Base-by-base conservation (phyloP, 2,888 invertebrate species). In the Leptopilina drosophilae region DNA sequence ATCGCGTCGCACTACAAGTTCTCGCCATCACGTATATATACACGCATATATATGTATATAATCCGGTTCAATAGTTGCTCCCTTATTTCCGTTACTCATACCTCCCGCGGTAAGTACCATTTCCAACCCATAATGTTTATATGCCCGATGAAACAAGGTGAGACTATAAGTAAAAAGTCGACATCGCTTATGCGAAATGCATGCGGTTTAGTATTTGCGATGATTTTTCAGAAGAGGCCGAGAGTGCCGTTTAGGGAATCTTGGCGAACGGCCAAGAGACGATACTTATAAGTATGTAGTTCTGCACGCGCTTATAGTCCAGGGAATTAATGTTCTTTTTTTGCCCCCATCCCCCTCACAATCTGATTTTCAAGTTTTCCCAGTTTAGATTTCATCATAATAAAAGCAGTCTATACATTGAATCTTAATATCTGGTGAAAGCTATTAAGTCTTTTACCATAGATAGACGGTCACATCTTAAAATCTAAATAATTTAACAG, bases 241-340 rank as follows among this genome's bases (percentile, higher is more conserved):
- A 8, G 42, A 87, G 84, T 84, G 84, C 90, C 91, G 90, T 90
- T 90, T 90, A 91, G 90, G 91, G 90, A 90, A 91, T 90, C 89
- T 90, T 91, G 90, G 88, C 87, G 85, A 79, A 78, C 83, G 78
- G 83, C 83, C 85, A 84, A 75, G 42, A 42, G 42, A 42, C 42
- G 75, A 64, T 79, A 82, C 81, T 78, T 77, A 77, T 78, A 80
- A 75, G 77, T 59, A 73, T 67, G 65, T 64, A 59, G 64, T 53
- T 49, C 64, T 64, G 64, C 67, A 56, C 66, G 77, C 77, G 59
- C 53, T 69, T 73, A 33, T 5, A 73, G 56, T n/a, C 73, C 33
- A 9, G 73, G n/a, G 53, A 33, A 73, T 73, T 56, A 73, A 26
- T 73, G 53, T 33, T 73, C 56, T 73, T 73, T 73, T 53, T 73